phyloP scores from a whole-genome alignment of 2,113 vertebrate genomes.

The Pithys albifrons region DNA sequence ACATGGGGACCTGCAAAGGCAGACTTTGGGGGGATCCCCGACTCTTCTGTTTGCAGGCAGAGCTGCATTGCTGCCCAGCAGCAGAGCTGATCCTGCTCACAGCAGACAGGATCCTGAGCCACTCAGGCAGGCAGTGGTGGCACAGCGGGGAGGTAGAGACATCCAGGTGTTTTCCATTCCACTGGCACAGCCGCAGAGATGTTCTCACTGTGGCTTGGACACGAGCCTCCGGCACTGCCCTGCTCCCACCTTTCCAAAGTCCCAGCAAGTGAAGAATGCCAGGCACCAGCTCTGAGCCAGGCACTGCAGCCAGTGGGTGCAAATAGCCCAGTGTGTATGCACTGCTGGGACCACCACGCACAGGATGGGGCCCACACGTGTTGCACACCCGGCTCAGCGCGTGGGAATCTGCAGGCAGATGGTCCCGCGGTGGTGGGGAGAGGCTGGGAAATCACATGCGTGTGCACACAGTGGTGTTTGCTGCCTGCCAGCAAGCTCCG shows the following conservation, averaged over 20 bases:
- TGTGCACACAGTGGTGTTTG: neutral
- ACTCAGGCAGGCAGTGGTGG: neutral
- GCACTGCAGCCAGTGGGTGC: neutral
- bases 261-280: neutral
- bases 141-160: neutral
- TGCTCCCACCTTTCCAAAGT: neutral
- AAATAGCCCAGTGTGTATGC: accelerated
- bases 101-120: neutral
- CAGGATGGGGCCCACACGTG: neutral
- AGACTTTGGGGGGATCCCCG: neutral
- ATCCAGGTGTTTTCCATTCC: neutral
- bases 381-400: neutral
- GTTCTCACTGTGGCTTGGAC: neutral
- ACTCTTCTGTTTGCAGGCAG: neutral
- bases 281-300: neutral
- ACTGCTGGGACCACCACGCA: neutral
- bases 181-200: neutral
- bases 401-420: constrained; percentile 23
- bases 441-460: neutral
- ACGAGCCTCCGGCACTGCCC: neutral
- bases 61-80: neutral
- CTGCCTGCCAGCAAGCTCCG: neutral
- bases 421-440: neutral
- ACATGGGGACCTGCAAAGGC: accelerated
- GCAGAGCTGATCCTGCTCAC: neutral